Evolutionary conservation across 1,140 invertebrate genomes (phyloP), one percentile per base, ranked within the genome.

Genomic region (Protaetia brevitarsis): DNA sequence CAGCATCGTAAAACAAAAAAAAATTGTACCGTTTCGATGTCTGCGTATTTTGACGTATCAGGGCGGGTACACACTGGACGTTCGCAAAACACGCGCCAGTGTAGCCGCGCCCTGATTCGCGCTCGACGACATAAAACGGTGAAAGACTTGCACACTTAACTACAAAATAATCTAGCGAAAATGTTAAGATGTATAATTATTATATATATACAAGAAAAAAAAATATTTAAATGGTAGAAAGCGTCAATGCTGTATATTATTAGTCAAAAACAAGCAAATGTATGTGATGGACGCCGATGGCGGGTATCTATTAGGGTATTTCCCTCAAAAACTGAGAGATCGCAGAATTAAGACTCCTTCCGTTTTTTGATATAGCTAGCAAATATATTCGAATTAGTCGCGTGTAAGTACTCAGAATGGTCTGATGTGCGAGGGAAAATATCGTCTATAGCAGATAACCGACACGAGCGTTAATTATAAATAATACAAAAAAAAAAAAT

Each of bases 261-360:
- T 73, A 73, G 64, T 69, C 68, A 62, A 68, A 69, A 72, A 75
- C 75, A 76, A 77, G 76, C 75, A 76, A 51, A 51, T 51, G 26
- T 73, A 76, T 77, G 76, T 77, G 76, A 77, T 77, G 74, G 74
- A 70, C 63, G 69, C 66, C 68, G 72, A 71, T 74, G 75, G 75
- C 6, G 21, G n/a, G n/a, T n/a, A n/a, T n/a, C n/a, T n/a, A n/a
- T n/a, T n/a, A n/a, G 41, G 41, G 11, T 19, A 51, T 51, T 23
- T 51, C 13, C 5, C 41, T 13, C 6, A 10, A 51, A 51, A 51
- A 51, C 41, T 8, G 6, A 4, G n/a, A n/a, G n/a, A 51, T 23
- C 41, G 11, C 8, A 23, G 41, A 23, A 51, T 51, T 7, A 19
- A 13, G 41, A n/a, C n/a, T n/a, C n/a, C n/a, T n/a, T n/a, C n/a